These are phyloP conservation scores for Ceyx melanurus DNA, from an alignment of 2,113 vertebrate species.

Conservation along the genomic window DNA sequence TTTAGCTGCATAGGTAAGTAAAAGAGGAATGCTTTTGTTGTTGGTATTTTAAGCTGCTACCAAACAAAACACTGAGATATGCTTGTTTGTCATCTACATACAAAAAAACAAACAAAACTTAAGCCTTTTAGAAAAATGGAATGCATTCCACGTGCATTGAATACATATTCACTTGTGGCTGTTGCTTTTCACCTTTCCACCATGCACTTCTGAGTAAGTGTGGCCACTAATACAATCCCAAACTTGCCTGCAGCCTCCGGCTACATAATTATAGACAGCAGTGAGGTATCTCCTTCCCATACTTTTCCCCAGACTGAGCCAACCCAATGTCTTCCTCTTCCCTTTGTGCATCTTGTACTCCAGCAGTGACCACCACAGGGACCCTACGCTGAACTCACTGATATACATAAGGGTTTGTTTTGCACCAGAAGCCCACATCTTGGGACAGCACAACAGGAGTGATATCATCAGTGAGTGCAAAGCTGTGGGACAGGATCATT, in stretches of 20 bases:
- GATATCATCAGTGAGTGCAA: accelerated
- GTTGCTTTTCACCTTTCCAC: background rate
- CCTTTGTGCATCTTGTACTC: background rate
- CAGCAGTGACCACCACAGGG: background rate
- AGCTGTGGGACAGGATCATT: background rate
- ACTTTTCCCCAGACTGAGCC: background rate
- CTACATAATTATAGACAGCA: background rate
- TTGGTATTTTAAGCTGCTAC: background rate
- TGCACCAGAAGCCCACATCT: accelerated
- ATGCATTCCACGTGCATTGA: background rate
- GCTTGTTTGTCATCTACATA: background rate
- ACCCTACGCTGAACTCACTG: background rate
- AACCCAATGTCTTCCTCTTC: background rate
- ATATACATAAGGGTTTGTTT: too few relatives aligned
- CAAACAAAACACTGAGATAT: background rate
- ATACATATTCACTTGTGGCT: background rate
- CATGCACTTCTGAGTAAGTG: background rate
- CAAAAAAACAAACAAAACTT: background rate
- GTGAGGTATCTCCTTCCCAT: background rate
- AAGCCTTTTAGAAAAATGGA: too few relatives aligned
- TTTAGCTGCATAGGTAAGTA: background rate
- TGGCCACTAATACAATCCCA: background rate
- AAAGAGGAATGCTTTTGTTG: background rate
- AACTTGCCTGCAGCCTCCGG: background rate
- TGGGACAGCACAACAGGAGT: background rate